phyloP scores from a whole-genome alignment of 1,140 invertebrate genomes.

The Panagrolaimus sp. region DNA sequence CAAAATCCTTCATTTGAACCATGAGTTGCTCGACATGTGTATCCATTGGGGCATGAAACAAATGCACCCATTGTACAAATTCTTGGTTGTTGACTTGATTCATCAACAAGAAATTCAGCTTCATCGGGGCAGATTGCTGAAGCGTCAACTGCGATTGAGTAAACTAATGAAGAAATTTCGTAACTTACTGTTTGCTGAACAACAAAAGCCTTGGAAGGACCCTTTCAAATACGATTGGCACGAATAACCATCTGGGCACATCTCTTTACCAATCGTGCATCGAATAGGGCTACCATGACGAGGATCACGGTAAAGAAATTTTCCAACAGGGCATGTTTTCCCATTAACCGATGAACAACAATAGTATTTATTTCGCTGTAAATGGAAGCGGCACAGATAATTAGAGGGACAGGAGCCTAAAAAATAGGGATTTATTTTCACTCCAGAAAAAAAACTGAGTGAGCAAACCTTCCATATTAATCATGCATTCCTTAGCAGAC shows the following conservation, averaged over 20 bases:
- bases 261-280: conserved; percentile 51
- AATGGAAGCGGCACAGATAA: conserved; percentile 26
- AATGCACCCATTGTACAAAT: conserved; percentile 54
- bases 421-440: too few relatives aligned
- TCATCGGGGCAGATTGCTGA: conserved; percentile 57
- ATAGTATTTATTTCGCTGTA: conserved; percentile 23
- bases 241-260: conserved; percentile 46
- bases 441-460: too few relatives aligned
- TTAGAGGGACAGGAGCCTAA: conserved; percentile 21
- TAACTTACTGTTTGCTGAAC: conserved; percentile 37
- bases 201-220: conserved; percentile 57
- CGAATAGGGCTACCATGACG: conserved; percentile 50
- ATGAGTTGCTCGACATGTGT: not conserved
- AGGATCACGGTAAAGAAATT: conserved; percentile 53
- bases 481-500: conserved; percentile 15
- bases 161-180: conserved; percentile 12
- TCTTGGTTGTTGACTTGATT: conserved; percentile 51
- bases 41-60: conserved; percentile 47
- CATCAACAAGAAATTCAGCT: conserved; percentile 50
- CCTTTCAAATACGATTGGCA: conserved; percentile 43
- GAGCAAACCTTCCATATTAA: conserved; percentile 8
- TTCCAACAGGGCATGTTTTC: conserved; percentile 43
- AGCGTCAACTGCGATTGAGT: conserved; percentile 53
- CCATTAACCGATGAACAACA: conserved; percentile 18
- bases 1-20: conserved; percentile 1